Conservation (phyloP, 2,113 vertebrate genomes). For the Tachysurus fulvidraco region DNA sequence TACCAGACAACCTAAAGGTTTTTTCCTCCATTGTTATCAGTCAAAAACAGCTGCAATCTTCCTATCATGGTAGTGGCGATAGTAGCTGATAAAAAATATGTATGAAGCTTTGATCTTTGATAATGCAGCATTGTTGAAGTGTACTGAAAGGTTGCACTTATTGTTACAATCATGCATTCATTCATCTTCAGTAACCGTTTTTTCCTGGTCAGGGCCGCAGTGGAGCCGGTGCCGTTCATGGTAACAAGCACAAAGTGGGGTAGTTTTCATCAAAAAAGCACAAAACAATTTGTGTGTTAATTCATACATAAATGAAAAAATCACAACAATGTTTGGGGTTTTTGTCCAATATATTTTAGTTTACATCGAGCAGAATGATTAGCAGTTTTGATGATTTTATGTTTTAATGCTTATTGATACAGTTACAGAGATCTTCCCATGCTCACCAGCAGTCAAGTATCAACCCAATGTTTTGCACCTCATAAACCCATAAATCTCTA, state of each 20-base stretch:
- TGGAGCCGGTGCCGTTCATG: background rate
- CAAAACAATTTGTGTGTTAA: background rate
- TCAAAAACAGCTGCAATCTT: constrained; percentile 57
- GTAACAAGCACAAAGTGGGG: background rate
- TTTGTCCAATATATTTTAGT: background rate
- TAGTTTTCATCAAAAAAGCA: background rate
- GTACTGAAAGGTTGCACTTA: background rate
- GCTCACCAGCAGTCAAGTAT: background rate
- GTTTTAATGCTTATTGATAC: background rate
- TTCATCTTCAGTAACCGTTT: background rate
- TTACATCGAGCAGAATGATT: background rate
- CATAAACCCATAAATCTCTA: constrained; percentile 39
- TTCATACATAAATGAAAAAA: background rate
- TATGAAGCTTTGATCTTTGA: constrained; percentile 60
- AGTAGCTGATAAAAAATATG: constrained; percentile 52
- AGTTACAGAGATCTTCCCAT: background rate
- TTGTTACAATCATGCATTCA: background rate
- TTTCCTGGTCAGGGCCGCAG: background rate
- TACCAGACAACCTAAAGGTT: constrained; percentile 56
- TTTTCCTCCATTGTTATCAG: constrained; percentile 64
- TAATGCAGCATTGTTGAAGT: background rate
- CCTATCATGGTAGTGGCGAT: constrained; percentile 54
- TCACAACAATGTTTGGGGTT: too few relatives aligned
- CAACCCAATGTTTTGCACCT: constrained; percentile 4
- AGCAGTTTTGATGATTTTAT: background rate